These are phyloP conservation scores for Heliconius sara DNA, from an alignment of 2,888 invertebrate genomes.

Conservation along the genomic window DNA sequence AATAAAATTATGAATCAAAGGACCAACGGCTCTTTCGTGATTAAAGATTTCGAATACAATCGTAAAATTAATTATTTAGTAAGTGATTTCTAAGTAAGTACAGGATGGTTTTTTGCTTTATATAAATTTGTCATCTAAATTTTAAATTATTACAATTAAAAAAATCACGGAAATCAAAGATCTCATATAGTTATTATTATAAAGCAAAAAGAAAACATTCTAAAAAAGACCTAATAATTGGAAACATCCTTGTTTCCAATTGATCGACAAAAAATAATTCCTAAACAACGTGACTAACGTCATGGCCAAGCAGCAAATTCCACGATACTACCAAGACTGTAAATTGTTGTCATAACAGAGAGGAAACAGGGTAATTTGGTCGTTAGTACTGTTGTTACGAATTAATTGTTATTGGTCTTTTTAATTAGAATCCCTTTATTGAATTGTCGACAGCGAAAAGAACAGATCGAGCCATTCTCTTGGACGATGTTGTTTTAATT, in stretches of 20 bases:
- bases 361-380: constrained; percentile 57
- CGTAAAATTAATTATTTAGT: constrained; percentile 14
- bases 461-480: constrained; percentile 52
- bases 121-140: background rate
- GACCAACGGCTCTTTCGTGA: constrained; percentile 52
- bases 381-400: constrained; percentile 64
- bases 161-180: background rate
- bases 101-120: background rate
- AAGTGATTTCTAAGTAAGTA: background rate
- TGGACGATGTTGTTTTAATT: constrained; percentile 72
- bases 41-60: constrained; percentile 32
- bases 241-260: background rate
- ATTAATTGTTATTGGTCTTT: constrained; percentile 75
- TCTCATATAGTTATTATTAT: background rate
- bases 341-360: constrained; percentile 52
- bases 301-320: constrained; percentile 13
- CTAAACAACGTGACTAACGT: background rate
- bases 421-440: constrained; percentile 73
- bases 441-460: constrained; percentile 58
- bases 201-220: background rate
- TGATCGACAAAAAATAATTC: constrained; percentile 9
- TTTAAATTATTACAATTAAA: background rate
- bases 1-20: constrained; percentile 66
- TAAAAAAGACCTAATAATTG: background rate
- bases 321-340: constrained; percentile 34